Evolutionary conservation across 2,888 invertebrate species (phyloP).

Genomic region (Lochmaea crataegi): DNA sequence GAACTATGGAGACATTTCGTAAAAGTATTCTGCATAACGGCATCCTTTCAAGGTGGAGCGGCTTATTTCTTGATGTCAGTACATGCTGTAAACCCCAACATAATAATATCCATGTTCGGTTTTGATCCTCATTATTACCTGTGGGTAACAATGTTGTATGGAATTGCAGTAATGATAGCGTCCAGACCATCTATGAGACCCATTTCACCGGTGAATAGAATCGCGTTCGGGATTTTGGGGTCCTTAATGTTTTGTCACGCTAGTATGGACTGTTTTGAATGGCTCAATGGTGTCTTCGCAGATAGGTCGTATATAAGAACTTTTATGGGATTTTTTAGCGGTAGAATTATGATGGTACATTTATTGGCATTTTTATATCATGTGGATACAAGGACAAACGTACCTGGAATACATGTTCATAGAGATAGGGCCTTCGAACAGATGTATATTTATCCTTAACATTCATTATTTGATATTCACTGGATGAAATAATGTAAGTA

Average conservation of each 20-base stretch:
- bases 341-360: slow-evolving; percentile 59
- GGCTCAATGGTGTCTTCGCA: slow-evolving; percentile 49
- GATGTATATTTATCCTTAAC: slow-evolving; percentile 49
- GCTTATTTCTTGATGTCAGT: slow-evolving; percentile 62
- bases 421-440: slow-evolving; percentile 50
- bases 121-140: slow-evolving; percentile 46
- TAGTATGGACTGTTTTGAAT: slow-evolving; percentile 55
- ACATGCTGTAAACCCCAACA: slow-evolving; percentile 57
- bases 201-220: slow-evolving; percentile 46
- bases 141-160: slow-evolving; percentile 54
- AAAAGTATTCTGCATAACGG: slow-evolving; percentile 49
- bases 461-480: no score
- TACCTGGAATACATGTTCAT: slow-evolving; percentile 41
- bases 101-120: slow-evolving; percentile 49
- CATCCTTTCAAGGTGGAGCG: slow-evolving; percentile 58
- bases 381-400: slow-evolving; percentile 56
- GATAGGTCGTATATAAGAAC: slow-evolving; percentile 51
- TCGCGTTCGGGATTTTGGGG: slow-evolving; percentile 55
- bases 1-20: slow-evolving; percentile 41
- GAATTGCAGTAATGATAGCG: slow-evolving; percentile 50
- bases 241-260: slow-evolving; percentile 60
- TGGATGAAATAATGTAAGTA: neutral
- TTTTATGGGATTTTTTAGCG: slow-evolving; percentile 56
- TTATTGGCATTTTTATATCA: slow-evolving; percentile 60
- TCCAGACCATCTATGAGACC: slow-evolving; percentile 49